These are phyloP conservation scores for Danio tinwini DNA, from an alignment of 2,797 vertebrate genomes.

Conservation along the genomic window DNA sequence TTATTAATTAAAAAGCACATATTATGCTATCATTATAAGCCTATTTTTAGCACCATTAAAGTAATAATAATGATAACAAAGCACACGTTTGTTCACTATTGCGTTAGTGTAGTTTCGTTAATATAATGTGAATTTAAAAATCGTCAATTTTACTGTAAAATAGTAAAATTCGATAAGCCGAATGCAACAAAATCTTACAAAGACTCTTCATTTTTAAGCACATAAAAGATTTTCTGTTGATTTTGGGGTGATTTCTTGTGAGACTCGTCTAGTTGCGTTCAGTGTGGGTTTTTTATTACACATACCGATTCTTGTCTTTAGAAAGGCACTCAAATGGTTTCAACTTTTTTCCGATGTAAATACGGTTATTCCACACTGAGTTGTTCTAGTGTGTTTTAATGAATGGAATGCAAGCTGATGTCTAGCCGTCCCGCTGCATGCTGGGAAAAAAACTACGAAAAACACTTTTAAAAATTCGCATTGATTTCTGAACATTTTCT, in stretches of 20 bases:
- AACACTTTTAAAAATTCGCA: constrained; percentile 33
- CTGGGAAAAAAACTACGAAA: constrained; percentile 24
- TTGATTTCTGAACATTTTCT: constrained; percentile 29
- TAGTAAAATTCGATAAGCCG: neutral
- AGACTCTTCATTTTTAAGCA: neutral
- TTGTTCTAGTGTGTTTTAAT: constrained; percentile 41
- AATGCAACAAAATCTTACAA: neutral
- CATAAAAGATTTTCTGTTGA: neutral
- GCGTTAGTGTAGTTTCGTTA: too few species aligned
- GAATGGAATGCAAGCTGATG: constrained; percentile 43
- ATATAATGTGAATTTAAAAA: too few species aligned
- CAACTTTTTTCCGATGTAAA: constrained; percentile 45
- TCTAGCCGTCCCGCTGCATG: constrained; percentile 53
- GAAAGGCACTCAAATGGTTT: constrained; percentile 25
- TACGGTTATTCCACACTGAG: constrained; percentile 38
- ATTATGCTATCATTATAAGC: neutral
- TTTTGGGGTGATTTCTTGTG: constrained; percentile 11
- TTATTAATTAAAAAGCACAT: neutral
- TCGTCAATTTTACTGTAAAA: neutral
- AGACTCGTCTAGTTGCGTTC: neutral
- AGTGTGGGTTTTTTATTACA: constrained; percentile 8
- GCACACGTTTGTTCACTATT: too few species aligned
- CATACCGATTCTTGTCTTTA: constrained; percentile 21
- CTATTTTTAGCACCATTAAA: too few species aligned
- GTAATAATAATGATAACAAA: too few species aligned